Evolutionary conservation across 1,140 invertebrate species (phyloP), one percentile per base, ranked within the genome.

Genomic region (Tetragonula clypearis): DNA sequence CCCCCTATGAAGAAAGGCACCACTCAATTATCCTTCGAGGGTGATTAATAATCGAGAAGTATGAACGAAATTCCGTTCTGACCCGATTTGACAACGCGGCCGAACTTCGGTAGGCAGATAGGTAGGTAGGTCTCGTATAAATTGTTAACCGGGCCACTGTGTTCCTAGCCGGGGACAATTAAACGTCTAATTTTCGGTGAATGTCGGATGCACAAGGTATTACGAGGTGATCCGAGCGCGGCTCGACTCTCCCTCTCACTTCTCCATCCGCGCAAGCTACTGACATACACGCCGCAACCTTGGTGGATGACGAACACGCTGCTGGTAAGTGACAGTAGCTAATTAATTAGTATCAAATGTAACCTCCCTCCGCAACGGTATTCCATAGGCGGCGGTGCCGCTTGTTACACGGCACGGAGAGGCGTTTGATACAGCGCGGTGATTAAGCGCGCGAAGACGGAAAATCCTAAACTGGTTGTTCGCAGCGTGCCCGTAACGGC

Each of bases 291-390:
- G 77, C 79, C 53, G 62, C 73, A 85, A 72, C 83, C 72, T 88
- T 92, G 89, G 90, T 89, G 88, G 86, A 91, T 92, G 92, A 93
- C 92, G 92, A 92, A 91, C 82, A 89, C 89, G 87, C 90, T 92
- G 92, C 90, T 91, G 88, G 91, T 80, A 89, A 92, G 86, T 93
- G 92, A 92, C 92, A 91, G 91, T 89, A 85, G 90, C 87, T 93
- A 91, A 93, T 93, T 93, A 93, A 93, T 93, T 93, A 93, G 88
- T 91, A 92, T 90, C 90, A 92, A 92, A 93, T 92, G 88, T 92
- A 87, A 90, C 87, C 9, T 90, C 82, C 89, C 87, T 87, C 79
- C 79, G 83, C 86, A 84, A 74, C 75, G 56, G 82, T 79, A 86
- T 75, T 69, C 73, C 41, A 73, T 83, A 41, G 4, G 41, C 74